Base-by-base conservation (phyloP, 2,797 vertebrate genomes). In the Mallotus villosus region DNA sequence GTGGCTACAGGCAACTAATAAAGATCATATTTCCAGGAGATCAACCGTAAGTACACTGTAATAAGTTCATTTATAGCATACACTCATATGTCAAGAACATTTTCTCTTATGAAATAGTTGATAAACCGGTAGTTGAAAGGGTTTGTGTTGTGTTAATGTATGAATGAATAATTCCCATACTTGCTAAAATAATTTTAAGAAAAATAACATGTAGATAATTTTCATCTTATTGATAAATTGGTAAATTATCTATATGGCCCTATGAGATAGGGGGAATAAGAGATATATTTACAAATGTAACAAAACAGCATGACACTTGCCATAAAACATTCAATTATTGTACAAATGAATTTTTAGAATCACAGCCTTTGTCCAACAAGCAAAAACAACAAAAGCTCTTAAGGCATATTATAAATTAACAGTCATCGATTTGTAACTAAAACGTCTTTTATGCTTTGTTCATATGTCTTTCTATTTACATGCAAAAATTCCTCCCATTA, bases 371-470 rank as follows among this genome's bases (percentile, higher is more conserved):
- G 32, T 77, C 68, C 76, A 88, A 86, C 76, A 80, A 78, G 66
- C 81, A 73, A 74, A 73, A 74, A 70, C 75, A 82, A 81, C 71
- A 86, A 83, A 86, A 88, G 86, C 87, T 89, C 81, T 89, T 86
- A 85, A 78, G 88, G 84, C 85, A 80, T 80, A 71, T 87, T 74
- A 92, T 92, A 92, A 92, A 92, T 92, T 89, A 93, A 89, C 74
- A 90, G 71, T 88, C 63, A 84, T 75, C 77, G 71, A 78, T 82
- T 83, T 80, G 77, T 59, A 85, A 84, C 69, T 77, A 79, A 82
- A 82, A 71, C 25, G 55, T 65, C 78, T 75, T 78, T 78, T 53
- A 78, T 46, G 41, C 41, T 76, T 88, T 90, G 75, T 81, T 88
- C 74, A 34, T 57, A 73, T 70, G 37, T 76, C 71, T 80, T 74